Evolutionary conservation across 2,797 vertebrate genomes (phyloP).

Genomic region (Calcarius lapponicus): DNA sequence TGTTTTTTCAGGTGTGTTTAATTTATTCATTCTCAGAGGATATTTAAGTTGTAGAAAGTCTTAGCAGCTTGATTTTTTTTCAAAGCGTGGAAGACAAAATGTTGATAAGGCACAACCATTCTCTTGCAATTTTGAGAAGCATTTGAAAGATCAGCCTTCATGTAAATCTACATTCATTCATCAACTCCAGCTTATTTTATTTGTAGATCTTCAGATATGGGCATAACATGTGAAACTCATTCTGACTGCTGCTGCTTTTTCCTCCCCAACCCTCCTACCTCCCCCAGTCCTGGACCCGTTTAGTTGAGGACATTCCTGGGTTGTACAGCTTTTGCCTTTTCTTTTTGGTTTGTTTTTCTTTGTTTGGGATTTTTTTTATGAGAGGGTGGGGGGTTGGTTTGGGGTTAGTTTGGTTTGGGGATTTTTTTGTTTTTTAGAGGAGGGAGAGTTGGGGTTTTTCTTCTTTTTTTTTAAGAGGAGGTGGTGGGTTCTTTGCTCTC

Average conservation of each 20-base stretch:
- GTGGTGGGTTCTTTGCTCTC: neutral
- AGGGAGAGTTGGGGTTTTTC: no score
- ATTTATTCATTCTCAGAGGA: neutral
- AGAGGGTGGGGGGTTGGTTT: rapidly evolving
- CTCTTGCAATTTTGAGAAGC: neutral
- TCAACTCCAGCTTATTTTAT: neutral
- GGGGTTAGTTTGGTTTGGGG: neutral
- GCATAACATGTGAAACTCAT: neutral
- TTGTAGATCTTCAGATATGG: neutral
- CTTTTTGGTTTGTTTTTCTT: neutral
- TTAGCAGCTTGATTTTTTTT: neutral
- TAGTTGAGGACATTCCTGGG: neutral
- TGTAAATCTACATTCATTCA: neutral
- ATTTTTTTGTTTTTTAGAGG: neutral
- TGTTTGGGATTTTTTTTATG: neutral
- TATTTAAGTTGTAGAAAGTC: neutral
- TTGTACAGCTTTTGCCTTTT: neutral
- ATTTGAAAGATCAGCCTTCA: neutral
- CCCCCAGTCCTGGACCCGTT: neutral
- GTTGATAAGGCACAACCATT: neutral
- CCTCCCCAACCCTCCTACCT: neutral
- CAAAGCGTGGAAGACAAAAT: neutral
- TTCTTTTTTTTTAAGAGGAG: neutral
- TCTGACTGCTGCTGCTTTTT: neutral
- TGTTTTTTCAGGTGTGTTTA: neutral